phyloP scores from a whole-genome alignment of 2,797 vertebrate genomes.

The Lagorchestes hirsutus region DNA sequence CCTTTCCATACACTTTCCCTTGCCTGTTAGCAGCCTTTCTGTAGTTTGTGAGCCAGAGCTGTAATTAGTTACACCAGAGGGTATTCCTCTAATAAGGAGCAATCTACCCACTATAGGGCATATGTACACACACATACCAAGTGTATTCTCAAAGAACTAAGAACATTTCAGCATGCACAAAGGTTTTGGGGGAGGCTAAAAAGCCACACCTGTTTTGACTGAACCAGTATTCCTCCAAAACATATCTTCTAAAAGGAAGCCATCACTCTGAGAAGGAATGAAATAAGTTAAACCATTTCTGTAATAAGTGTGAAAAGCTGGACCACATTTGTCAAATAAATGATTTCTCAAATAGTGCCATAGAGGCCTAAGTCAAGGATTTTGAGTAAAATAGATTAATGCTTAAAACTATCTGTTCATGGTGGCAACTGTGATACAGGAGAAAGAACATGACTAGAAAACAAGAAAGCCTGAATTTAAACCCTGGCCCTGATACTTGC shows the following conservation, averaged over 20 bases:
- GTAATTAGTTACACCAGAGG: conserved; percentile 82
- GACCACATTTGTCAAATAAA: conserved; percentile 53
- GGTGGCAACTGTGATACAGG: neutral
- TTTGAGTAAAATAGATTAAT: conserved; percentile 30
- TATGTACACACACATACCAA: conserved; percentile 67
- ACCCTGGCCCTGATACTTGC: neutral
- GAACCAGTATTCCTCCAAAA: conserved; percentile 11
- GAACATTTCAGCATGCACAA: conserved; percentile 67
- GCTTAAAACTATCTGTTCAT: neutral
- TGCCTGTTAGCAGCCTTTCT: conserved; percentile 71
- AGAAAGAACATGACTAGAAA: neutral
- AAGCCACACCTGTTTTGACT: conserved; percentile 49
- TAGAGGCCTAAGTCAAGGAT: conserved; percentile 43
- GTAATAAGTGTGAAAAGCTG: conserved; percentile 54
- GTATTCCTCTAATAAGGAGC: conserved; percentile 82
- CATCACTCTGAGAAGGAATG: conserved; percentile 51
- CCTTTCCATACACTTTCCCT: conserved; percentile 65
- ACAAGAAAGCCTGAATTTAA: neutral
- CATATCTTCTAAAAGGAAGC: neutral
- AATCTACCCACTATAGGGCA: conserved; percentile 72
- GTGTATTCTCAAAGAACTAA: conserved; percentile 48
- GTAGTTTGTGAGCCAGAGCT: conserved; percentile 79
- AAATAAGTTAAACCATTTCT: conserved; percentile 33
- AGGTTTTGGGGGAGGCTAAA: conserved; percentile 64
- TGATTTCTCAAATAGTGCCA: conserved; percentile 48